These are phyloP conservation scores for Drosophila dunni DNA, from an alignment of 1,140 invertebrate species.

Conservation along the genomic window DNA sequence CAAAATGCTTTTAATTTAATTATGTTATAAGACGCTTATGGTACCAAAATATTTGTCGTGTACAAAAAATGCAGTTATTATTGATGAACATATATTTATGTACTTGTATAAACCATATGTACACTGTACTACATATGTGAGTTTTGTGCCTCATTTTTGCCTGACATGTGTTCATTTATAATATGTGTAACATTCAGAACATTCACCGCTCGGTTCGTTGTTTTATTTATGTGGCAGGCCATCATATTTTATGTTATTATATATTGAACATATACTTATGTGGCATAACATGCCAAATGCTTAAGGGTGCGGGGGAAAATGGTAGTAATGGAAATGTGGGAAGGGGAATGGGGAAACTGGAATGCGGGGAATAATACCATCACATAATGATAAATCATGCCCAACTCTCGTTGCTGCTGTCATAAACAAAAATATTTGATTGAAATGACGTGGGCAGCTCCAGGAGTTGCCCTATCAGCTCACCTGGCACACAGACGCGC, in stretches of 20 bases:
- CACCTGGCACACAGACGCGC: slow-evolving; percentile 38
- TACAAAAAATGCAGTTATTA: not conserved
- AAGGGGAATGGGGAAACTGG: no score
- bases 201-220: slow-evolving; percentile 42
- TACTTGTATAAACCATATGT: slow-evolving; percentile 1
- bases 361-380: slow-evolving; percentile 13
- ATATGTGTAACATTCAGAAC: slow-evolving; percentile 49
- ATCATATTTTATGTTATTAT: slow-evolving; percentile 75
- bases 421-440: slow-evolving; percentile 75
- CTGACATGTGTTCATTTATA: slow-evolving; percentile 63
- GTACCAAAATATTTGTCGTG: not conserved
- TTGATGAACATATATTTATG: not conserved
- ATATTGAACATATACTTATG: slow-evolving; percentile 77
- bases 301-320: not conserved
- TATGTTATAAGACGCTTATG: not conserved
- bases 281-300: slow-evolving; percentile 56
- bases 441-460: slow-evolving; percentile 58
- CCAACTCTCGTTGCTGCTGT: slow-evolving; percentile 50
- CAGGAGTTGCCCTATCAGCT: slow-evolving; percentile 28
- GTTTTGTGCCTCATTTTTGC: slow-evolving; percentile 36
- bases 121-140: slow-evolving; percentile 7
- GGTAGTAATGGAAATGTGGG: no score
- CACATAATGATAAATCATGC: slow-evolving; percentile 73
- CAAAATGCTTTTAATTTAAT: not conserved
- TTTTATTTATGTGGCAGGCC: slow-evolving; percentile 69